Base-by-base conservation (phyloP, 2,888 invertebrate genomes). In the Carterocephalus palaemon region DNA sequence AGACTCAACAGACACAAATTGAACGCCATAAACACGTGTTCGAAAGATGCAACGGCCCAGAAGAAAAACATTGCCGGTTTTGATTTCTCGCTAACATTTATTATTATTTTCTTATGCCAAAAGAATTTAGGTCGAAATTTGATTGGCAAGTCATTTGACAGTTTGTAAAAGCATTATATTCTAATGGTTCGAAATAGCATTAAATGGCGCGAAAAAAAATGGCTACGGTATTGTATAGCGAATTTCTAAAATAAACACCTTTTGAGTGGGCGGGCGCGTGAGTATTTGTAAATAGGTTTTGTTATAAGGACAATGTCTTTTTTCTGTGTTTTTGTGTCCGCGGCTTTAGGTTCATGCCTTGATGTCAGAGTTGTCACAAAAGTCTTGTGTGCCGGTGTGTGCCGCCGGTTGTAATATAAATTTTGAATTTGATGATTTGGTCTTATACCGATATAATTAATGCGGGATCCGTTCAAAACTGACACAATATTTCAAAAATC, bases 171-270 rank as follows among this genome's bases (percentile, higher is more conserved):
- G 49, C 49, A 47, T 54, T 53, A 48, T 54, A 63, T 64, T 57
- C 56, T 68, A 69, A 70, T 74, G 71, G 65, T 57, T 60, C 59
- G 75, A 76, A 83, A 81, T 76, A 75, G 70, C 70, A 82, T 83
- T 80, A 84, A 86, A 86, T 85, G 85, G 83, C 76, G 82, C 83
- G 83, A 84, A 79, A 75, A 81, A 82, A 76, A 67, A 65, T 78
- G 78, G 73, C 80, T 73, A 70, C 73, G 60, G 68, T 64, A 74
- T 78, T 80, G 78, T 82, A 73, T 61, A 64, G 62, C 69, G 68
- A 77, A 79, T 76, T 73, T 83, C 82, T 79, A 75, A 82, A 85
- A 86, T 85, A 85, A 86, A 85, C 85, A 86, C 82, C 82, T 84
- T 85, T 84, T 70, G 84, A 85, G 85, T 85, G 81, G 86, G 86